These are phyloP conservation scores for Myotis yumanensis DNA, from an alignment of 2,113 vertebrate species.

Conservation along the genomic window DNA sequence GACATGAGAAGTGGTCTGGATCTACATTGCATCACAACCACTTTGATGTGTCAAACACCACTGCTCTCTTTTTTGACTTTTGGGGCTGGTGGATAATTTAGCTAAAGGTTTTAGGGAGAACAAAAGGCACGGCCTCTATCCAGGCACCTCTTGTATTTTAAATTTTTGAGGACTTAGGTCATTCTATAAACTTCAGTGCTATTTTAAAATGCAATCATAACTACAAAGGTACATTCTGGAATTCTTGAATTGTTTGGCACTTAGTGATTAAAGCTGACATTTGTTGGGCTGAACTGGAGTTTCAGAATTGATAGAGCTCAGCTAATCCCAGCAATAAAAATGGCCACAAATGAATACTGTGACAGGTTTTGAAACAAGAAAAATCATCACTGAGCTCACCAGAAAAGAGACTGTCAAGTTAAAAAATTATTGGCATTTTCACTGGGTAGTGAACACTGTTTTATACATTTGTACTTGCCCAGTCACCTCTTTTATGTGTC, in stretches of 20 bases:
- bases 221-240: conserved; percentile 67
- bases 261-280: conserved; percentile 72
- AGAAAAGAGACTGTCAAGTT: conserved; percentile 75
- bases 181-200: conserved; percentile 41
- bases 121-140: conserved; percentile 42
- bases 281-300: conserved; percentile 55
- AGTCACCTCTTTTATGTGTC: conserved; percentile 76
- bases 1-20: not conserved
- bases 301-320: conserved; percentile 71
- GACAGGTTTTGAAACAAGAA: conserved; percentile 78
- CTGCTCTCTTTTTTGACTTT: conserved; percentile 26
- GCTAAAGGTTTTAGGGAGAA: conserved; percentile 44
- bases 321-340: conserved; percentile 81
- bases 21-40: not conserved
- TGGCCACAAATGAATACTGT: conserved; percentile 65
- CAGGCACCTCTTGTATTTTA: conserved; percentile 62
- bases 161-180: conserved; percentile 67
- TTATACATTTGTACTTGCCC: conserved; percentile 77
- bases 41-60: not conserved
- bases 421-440: conserved; percentile 75
- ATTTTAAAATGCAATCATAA: conserved; percentile 65
- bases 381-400: conserved; percentile 73
- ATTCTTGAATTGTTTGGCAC: conserved; percentile 63
- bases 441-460: conserved; percentile 73
- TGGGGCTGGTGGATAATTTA: not conserved